Evolutionary conservation across 1,140 invertebrate genomes (phyloP), one percentile per base, ranked within the genome.

Genomic region (Pygmarrhopalites habei): DNA sequence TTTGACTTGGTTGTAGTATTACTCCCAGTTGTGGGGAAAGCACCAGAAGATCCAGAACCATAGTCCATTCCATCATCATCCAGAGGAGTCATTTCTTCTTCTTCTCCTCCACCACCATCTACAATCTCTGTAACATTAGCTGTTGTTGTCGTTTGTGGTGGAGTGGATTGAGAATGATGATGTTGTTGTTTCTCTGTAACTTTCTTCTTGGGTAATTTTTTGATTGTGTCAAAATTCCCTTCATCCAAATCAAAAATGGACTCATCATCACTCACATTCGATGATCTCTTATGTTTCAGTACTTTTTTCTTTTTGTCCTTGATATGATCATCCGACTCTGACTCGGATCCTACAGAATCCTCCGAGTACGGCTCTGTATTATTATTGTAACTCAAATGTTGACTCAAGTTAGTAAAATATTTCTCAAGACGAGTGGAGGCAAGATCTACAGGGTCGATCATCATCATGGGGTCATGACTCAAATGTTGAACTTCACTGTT

Each of bases 391-490:
- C 19, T 7, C 5, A 7, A 4, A 23, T 12, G 10, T 46, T n/a
- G 5, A 23, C 12, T 21, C 52, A 55, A 17, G 46, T 68, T 71
- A 23, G 91, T 75, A 75, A 93, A 94, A 76, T 95, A 94, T 74
- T 93, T 92, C 75, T 95, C 90, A 41, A 93, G 74, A 23, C 90
- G 81, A 0, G 89, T 91, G 0, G 88, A 89, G 53, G 88, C 88
- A 47, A 90, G 71, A 29, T 90, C 87, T n/a, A 83, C 82, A 10
- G 81, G 81, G 41, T 74, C 72, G 19, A 62, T 68, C n/a, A 72
- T 68, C n/a, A 71, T 71, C 39, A 77, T 74, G 57, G 78, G 77
- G 2, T 76, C 75, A 68, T 79, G 76, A 62, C 80, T 77, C 39
- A 75, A 74, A 29, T 79, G 76, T 19, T 46, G 43, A 19, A 44